Evolutionary conservation across 2,888 invertebrate genomes (phyloP).

Genomic region (Dinocampus coccinellae): DNA sequence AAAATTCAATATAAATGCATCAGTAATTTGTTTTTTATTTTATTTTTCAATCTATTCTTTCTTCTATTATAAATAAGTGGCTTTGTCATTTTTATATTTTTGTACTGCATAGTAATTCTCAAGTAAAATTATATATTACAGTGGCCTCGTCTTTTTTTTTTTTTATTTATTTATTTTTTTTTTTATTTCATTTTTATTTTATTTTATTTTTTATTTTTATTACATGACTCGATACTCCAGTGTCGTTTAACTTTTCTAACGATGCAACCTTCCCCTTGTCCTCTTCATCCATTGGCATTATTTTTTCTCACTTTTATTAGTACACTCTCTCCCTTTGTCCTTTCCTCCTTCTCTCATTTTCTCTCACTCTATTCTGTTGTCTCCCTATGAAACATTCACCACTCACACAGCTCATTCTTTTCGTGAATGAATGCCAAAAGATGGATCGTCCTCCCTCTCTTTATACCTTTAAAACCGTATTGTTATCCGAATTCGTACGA

Average conservation of each 20-base stretch:
- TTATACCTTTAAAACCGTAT: slow-evolving; percentile 43
- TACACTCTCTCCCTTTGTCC: neutral
- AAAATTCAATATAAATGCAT: slow-evolving; percentile 6
- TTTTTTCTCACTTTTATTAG: slow-evolving; percentile 12
- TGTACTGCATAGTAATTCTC: neutral
- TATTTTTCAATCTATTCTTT: neutral
- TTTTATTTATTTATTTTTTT: slow-evolving; percentile 28
- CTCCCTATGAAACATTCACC: too few relatives aligned
- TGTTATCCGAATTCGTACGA: slow-evolving; percentile 56
- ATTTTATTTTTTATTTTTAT: neutral
- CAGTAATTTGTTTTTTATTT: neutral
- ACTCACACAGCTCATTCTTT: slow-evolving; percentile 52
- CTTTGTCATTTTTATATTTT: neutral
- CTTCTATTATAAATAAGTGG: neutral
- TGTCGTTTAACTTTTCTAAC: slow-evolving; percentile 26
- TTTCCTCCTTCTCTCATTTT: neutral
- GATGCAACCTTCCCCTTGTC: slow-evolving; percentile 35
- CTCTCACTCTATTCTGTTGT: neutral
- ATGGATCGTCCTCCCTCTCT: slow-evolving; percentile 61
- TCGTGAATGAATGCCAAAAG: slow-evolving; percentile 63
- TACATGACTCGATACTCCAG: neutral
- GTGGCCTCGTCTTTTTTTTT: neutral
- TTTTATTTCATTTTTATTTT: slow-evolving; percentile 21
- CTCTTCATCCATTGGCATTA: slow-evolving; percentile 2
- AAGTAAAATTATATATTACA: neutral